phyloP scores from a whole-genome alignment of 1,140 invertebrate species.

The Chelonus insularis region DNA sequence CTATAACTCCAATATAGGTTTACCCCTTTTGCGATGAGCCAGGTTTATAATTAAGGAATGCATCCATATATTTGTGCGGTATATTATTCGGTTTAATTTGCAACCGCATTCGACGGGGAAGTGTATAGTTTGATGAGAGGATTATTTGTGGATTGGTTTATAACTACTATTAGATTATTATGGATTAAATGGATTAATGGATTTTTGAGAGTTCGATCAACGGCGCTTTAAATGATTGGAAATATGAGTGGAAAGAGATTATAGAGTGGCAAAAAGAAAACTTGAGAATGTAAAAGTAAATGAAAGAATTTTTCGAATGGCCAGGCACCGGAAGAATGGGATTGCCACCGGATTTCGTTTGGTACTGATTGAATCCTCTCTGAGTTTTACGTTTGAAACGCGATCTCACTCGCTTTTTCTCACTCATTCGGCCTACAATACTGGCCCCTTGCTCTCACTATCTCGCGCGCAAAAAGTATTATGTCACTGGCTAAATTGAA shows the following conservation, averaged over 20 bases:
- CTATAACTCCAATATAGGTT: constrained; percentile 9
- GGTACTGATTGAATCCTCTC: constrained; percentile 40
- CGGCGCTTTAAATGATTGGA: background rate
- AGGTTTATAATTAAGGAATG: constrained; percentile 4
- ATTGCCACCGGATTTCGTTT: constrained; percentile 22
- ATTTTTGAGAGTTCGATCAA: background rate
- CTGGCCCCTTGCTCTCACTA: background rate
- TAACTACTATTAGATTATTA: background rate
- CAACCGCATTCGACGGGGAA: background rate
- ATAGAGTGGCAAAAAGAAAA: constrained; percentile 9
- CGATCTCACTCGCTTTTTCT: constrained; percentile 14
- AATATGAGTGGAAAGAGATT: background rate
- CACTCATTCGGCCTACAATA: background rate
- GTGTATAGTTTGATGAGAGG: background rate
- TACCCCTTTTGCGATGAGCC: constrained; percentile 6
- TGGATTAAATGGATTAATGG: background rate
- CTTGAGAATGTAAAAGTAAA: constrained; percentile 3
- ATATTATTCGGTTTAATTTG: background rate
- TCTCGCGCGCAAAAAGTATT: constrained; percentile 35
- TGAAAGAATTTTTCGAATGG: constrained; percentile 20
- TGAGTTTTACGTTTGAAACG: constrained; percentile 31
- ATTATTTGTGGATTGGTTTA: background rate
- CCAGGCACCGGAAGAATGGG: constrained; percentile 16
- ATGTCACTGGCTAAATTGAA: constrained; percentile 50
- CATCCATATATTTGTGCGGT: background rate